Evolutionary conservation across 2,797 vertebrate species (phyloP).

Genomic region (Tiaroga cobitis): DNA sequence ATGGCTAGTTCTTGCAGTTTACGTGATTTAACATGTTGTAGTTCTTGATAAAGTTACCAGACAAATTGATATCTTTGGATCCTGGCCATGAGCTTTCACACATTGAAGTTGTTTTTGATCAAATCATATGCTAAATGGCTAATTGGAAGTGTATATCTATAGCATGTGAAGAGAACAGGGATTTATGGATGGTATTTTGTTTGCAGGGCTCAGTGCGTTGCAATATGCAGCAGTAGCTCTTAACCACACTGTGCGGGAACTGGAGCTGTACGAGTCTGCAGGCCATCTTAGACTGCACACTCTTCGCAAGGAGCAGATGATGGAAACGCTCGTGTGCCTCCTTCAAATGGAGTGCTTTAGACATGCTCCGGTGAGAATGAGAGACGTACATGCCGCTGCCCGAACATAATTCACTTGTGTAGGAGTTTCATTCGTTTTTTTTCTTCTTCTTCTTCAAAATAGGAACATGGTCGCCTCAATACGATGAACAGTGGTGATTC

Average conservation of each 20-base stretch:
- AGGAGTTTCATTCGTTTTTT: neutral
- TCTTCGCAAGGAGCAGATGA: constrained; percentile 78
- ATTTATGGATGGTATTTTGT: neutral
- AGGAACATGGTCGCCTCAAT: neutral
- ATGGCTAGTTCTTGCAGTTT: neutral
- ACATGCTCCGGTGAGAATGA: constrained; percentile 67
- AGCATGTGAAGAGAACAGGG: neutral
- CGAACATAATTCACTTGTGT: neutral
- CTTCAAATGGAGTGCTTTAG: constrained; percentile 81
- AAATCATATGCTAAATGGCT: neutral
- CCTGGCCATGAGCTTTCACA: neutral
- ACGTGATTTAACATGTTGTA: neutral
- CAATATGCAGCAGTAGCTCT: constrained; percentile 79
- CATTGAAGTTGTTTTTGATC: neutral
- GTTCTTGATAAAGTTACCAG: neutral
- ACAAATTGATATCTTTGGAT: neutral
- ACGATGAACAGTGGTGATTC: neutral
- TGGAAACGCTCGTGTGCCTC: constrained; percentile 82
- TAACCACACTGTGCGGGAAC: constrained; percentile 64
- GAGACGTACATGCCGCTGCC: neutral
- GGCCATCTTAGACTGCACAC: constrained; percentile 62
- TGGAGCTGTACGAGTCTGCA: constrained; percentile 40
- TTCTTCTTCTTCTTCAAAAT: no score
- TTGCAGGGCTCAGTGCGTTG: constrained; percentile 81
- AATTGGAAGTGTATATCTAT: neutral